Percentiles rank a stretch among this genome's conserved stretches.
These are phyloP conservation scores for Dryomyza anilis DNA, from an alignment of 2,888 invertebrate genomes.

Conservation along the genomic window DNA sequence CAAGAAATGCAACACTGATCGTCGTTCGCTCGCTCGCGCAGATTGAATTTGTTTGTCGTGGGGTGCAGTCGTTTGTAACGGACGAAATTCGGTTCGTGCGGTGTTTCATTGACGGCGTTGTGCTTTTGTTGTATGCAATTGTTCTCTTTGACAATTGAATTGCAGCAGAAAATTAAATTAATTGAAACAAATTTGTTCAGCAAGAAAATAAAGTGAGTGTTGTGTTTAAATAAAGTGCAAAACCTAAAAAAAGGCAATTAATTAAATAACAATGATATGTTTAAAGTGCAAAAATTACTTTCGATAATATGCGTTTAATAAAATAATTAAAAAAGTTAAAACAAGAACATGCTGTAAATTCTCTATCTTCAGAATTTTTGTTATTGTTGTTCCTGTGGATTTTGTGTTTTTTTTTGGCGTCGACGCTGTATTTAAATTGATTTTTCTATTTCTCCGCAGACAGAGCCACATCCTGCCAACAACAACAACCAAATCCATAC, in stretches of 20 bases:
- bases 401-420: neutral
- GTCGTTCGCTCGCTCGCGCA: too few relatives aligned
- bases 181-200: neutral
- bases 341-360: too few relatives aligned
- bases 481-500: neutral
- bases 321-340: too few relatives aligned
- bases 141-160: neutral
- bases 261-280: too few relatives aligned
- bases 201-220: neutral
- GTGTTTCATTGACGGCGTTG: slow-evolving; percentile 1
- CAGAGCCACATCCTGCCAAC: neutral
- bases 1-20: too few relatives aligned
- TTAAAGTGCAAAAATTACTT: too few relatives aligned
- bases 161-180: neutral
- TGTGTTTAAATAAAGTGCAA: too few relatives aligned
- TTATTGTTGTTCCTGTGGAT: neutral
- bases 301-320: too few relatives aligned
- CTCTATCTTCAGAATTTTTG: too few relatives aligned
- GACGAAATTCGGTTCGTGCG: neutral
- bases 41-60: slow-evolving; percentile 6
- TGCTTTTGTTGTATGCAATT: neutral
- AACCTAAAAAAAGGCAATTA: too few relatives aligned
- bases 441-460: neutral
- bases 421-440: slow-evolving; percentile 5
- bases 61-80: neutral